phyloP scores from a whole-genome alignment of 2,797 vertebrate species.

The Bothrops alternatus region DNA sequence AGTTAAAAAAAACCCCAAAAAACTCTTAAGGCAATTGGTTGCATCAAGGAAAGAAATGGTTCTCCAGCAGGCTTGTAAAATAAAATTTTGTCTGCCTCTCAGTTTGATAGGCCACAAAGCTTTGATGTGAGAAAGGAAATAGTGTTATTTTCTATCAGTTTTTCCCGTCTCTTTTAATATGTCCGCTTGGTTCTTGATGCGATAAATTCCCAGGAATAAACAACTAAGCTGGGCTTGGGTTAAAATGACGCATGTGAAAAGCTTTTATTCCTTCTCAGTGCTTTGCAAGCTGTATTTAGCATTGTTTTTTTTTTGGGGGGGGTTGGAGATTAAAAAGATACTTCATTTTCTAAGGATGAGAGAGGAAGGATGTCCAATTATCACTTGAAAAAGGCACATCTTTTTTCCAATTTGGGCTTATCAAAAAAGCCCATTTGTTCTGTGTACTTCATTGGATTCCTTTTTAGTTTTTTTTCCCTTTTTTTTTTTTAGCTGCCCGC shows the following conservation, averaged over 20 bases:
- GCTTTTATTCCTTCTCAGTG: not conserved
- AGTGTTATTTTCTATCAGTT: not conserved
- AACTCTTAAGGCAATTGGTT: not conserved
- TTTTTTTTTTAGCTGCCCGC: not conserved
- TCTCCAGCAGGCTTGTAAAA: not conserved
- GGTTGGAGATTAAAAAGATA: slow-evolving; percentile 3
- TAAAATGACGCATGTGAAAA: not conserved
- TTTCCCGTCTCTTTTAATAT: not conserved
- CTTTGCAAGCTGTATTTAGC: not conserved
- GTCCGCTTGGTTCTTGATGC: not conserved
- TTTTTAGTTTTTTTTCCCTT: not conserved
- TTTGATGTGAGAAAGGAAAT: not conserved
- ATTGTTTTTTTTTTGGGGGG: too few relatives aligned
- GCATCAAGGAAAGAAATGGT: not conserved
- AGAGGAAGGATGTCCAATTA: slow-evolving; percentile 3
- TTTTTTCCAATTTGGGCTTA: not conserved
- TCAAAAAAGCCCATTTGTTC: slow-evolving; percentile 10
- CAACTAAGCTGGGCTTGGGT: not conserved
- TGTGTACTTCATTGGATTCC: not conserved
- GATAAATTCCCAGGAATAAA: not conserved
- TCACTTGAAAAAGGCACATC: not conserved
- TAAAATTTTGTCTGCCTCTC: not conserved
- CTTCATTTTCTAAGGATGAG: slow-evolving; percentile 16
- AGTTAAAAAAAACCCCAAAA: too few relatives aligned
- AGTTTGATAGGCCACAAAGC: not conserved